A percentile compares a stretch with the other conserved stretches of the same genome.
phyloP scores from a whole-genome alignment of 2,888 invertebrate species.

The Pardosa pseudoannulata region DNA sequence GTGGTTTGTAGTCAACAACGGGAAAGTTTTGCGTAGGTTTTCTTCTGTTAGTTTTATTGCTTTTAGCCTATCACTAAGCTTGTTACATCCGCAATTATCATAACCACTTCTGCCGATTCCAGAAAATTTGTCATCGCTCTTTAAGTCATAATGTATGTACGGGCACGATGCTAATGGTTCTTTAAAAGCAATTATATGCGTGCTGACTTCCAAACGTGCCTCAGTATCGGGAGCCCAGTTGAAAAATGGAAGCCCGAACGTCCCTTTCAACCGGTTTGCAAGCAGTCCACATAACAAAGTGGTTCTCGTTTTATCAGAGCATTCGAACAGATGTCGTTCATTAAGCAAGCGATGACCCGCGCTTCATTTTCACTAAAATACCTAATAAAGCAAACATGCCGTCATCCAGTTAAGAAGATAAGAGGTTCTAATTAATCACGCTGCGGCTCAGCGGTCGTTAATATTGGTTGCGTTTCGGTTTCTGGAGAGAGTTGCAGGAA shows the following conservation, averaged over 20 bases:
- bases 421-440: constrained; percentile 48
- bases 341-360: constrained; percentile 36
- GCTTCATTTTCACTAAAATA: constrained; percentile 13
- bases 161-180: background rate
- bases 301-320: background rate
- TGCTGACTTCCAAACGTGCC: too few relatives aligned
- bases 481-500: background rate
- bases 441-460: background rate
- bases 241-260: background rate
- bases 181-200: background rate
- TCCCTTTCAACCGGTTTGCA: background rate
- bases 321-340: constrained; percentile 37
- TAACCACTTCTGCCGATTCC: too few relatives aligned
- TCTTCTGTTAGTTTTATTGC: too few relatives aligned
- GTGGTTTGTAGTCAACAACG: too few relatives aligned
- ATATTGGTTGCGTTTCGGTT: constrained; percentile 2
- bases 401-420: constrained; percentile 31
- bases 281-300: background rate
- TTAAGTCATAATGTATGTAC: background rate
- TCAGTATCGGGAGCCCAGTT: background rate
- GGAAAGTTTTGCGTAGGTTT: too few relatives aligned
- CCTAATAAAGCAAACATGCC: constrained; percentile 60
- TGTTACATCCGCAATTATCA: too few relatives aligned
- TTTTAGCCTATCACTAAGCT: too few relatives aligned
- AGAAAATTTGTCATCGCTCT: background rate